Evolutionary conservation across 2,888 invertebrate genomes (phyloP).

Genomic region (Blastobasis adustella): DNA sequence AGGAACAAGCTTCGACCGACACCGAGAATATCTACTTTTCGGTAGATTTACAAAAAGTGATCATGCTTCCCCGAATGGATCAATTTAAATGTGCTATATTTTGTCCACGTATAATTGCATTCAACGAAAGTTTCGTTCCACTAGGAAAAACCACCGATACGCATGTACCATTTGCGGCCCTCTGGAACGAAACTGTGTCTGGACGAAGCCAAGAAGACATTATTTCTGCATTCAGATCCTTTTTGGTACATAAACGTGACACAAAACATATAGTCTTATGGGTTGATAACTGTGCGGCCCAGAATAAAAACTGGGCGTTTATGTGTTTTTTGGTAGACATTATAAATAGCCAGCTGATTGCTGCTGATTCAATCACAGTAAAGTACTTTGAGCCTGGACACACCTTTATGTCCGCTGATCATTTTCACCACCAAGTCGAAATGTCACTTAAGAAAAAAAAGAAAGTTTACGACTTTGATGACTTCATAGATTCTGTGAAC

Average conservation of each 20-base stretch:
- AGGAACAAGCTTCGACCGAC: background rate
- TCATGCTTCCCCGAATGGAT: conserved; percentile 13
- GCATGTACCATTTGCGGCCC: conserved; percentile 8
- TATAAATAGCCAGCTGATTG: conserved; percentile 3
- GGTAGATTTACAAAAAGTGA: conserved; percentile 17
- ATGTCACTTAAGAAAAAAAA: background rate
- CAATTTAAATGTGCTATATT: conserved; percentile 14
- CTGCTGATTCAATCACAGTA: conserved; percentile 2
- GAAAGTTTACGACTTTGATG: conserved; percentile 7
- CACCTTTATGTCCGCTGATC: conserved; percentile 8
- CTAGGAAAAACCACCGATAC: conserved; percentile 4
- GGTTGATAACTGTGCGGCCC: conserved; percentile 8
- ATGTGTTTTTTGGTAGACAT: conserved; percentile 6
- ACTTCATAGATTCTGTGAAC: background rate
- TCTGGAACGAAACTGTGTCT: conserved; percentile 11
- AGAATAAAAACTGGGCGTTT: conserved; percentile 9
- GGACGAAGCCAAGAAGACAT: conserved; percentile 12
- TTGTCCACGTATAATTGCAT: conserved; percentile 17
- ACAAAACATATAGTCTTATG: conserved; percentile 2
- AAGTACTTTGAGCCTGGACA: conserved; percentile 10
- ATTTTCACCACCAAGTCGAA: conserved; percentile 6
- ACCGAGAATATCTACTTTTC: conserved; percentile 3
- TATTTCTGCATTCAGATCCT: conserved; percentile 5
- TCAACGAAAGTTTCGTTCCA: conserved; percentile 17
- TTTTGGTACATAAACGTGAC: conserved; percentile 9